phyloP scores from a whole-genome alignment of 2,797 vertebrate species.

The Siniperca undulata region DNA sequence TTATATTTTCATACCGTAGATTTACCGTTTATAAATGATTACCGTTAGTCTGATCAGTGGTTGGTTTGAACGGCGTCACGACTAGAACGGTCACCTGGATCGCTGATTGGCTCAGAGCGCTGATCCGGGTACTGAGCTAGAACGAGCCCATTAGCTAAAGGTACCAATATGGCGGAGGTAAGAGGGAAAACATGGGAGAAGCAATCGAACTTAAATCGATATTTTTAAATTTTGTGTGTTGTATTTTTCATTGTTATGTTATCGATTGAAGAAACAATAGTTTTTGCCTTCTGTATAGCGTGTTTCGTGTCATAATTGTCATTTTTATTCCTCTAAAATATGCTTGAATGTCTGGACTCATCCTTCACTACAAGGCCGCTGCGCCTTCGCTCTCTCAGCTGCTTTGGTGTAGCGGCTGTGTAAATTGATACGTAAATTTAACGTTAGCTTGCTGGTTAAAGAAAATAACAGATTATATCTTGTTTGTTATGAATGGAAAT shows the following conservation, averaged over 20 bases:
- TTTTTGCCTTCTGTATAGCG: constrained; percentile 56
- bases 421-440: constrained; percentile 85
- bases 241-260: constrained; percentile 56
- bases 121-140: constrained; percentile 93
- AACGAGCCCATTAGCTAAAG: constrained; percentile 92
- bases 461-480: constrained; percentile 31
- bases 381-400: constrained; percentile 84
- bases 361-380: constrained; percentile 86
- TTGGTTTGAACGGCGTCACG: constrained; percentile 79
- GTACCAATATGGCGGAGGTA: constrained; percentile 99
- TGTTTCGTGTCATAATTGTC: constrained; percentile 56
- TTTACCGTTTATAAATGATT: constrained; percentile 20
- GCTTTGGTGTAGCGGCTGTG: constrained; percentile 81
- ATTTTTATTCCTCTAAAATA: constrained; percentile 66
- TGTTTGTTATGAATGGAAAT: constrained; percentile 45
- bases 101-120: constrained; percentile 89
- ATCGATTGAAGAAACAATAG: constrained; percentile 68
- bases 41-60: constrained; percentile 47
- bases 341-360: constrained; percentile 78
- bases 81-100: constrained; percentile 70
- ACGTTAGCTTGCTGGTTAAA: constrained; percentile 73
- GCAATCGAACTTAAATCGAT: constrained; percentile 85
- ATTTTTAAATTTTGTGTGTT: constrained; percentile 65
- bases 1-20: not conserved
- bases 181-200: constrained; percentile 93